These are phyloP conservation scores for Amphipyra tragopoginis DNA, from an alignment of 2,888 invertebrate species.

Conservation along the genomic window DNA sequence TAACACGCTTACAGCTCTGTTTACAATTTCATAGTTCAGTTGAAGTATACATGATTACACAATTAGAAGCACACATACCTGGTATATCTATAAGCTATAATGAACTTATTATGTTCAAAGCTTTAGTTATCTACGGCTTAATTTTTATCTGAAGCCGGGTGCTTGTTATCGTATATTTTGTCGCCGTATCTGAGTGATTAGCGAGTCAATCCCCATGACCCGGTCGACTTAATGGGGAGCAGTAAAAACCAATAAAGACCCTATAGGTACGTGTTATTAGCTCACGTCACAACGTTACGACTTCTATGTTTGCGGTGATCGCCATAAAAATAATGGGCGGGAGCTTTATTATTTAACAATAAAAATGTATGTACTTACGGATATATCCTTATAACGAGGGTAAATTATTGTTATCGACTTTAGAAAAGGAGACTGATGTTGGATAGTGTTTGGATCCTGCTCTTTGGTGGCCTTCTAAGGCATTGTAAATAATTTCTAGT, in stretches of 20 bases:
- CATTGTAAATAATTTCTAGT: too few relatives aligned
- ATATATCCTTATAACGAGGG: background rate
- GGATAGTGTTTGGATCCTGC: too few relatives aligned
- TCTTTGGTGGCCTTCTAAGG: too few relatives aligned
- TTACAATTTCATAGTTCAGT: conserved; percentile 64
- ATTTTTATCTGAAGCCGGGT: conserved; percentile 63
- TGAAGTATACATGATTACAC: conserved; percentile 62
- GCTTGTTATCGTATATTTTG: conserved; percentile 59
- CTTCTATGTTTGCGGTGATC: conserved; percentile 39
- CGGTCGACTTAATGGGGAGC: conserved; percentile 58
- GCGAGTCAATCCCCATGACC: conserved; percentile 63
- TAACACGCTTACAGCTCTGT: conserved; percentile 62
- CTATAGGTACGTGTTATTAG: conserved; percentile 47
- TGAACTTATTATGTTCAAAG: conserved; percentile 63
- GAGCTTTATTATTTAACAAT: conserved; percentile 33
- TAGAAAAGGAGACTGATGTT: too few relatives aligned
- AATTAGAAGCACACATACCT: conserved; percentile 51
- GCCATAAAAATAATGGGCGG: conserved; percentile 52
- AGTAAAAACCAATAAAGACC: conserved; percentile 69
- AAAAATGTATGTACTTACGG: conserved; percentile 2
- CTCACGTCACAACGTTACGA: conserved; percentile 45
- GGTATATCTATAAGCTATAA: conserved; percentile 52
- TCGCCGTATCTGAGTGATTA: conserved; percentile 63
- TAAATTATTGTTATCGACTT: too few relatives aligned
- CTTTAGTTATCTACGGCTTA: conserved; percentile 62